phyloP scores from a whole-genome alignment of 2,797 vertebrate species.

The Lacerta viridis region DNA sequence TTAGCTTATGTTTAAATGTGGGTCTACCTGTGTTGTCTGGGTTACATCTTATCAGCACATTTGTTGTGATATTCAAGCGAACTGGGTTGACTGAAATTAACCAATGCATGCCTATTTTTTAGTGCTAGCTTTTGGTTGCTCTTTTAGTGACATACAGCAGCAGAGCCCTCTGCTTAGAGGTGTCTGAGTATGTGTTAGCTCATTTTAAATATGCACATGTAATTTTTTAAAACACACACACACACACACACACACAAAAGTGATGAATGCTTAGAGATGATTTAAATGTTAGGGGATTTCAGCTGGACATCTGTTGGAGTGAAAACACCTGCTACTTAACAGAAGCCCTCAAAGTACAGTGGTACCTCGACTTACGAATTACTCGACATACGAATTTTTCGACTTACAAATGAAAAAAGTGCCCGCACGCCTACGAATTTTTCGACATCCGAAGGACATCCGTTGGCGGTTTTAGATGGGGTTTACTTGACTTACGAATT shows the following conservation, averaged over 20 bases:
- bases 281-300: slow-evolving; percentile 42
- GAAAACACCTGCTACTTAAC: neutral
- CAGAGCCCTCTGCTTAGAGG: slow-evolving; percentile 38
- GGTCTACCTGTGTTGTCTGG: neutral
- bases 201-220: slow-evolving; percentile 57
- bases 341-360: neutral
- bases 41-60: neutral
- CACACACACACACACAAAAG: slow-evolving; percentile 21
- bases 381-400: no score
- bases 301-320: slow-evolving; percentile 32
- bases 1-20: neutral
- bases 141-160: neutral
- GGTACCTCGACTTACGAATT: no score
- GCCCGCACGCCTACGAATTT: no score
- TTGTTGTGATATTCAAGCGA: neutral
- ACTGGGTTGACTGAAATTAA: slow-evolving; percentile 1
- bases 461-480: no score
- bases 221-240: slow-evolving; percentile 47
- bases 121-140: neutral
- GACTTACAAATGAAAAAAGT: no score
- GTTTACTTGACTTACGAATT: no score
- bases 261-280: slow-evolving; percentile 40
- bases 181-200: slow-evolving; percentile 16
- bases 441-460: no score
- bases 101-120: slow-evolving; percentile 3